Evolutionary conservation across 2,888 invertebrate species (phyloP).

Genomic region (Anthophora plumipes): DNA sequence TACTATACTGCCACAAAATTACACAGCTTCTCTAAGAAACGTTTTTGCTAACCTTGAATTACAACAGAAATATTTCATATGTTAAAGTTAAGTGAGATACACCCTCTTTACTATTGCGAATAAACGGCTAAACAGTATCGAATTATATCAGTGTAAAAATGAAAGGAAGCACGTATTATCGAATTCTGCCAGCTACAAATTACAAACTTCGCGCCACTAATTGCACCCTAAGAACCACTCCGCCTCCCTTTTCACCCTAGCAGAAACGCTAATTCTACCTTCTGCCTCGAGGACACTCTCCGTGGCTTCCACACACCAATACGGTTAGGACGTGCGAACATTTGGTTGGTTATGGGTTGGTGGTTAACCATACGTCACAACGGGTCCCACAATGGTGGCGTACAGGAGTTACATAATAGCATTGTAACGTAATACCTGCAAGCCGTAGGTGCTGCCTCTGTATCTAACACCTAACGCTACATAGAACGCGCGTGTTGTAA

Average conservation of each 20-base stretch:
- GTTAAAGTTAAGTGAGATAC: no score
- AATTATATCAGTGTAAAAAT: no score
- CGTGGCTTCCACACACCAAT: not conserved
- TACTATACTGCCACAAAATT: no score
- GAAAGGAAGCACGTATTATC: no score
- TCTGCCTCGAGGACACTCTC: not conserved
- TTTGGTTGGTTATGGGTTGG: conserved; percentile 77
- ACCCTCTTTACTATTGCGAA: no score
- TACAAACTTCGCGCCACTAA: conserved; percentile 16
- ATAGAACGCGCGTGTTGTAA: conserved; percentile 22
- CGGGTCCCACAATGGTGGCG: conserved; percentile 69
- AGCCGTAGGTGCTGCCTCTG: conserved; percentile 54
- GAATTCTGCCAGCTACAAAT: not conserved
- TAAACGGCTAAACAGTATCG: no score
- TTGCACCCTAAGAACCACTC: not conserved
- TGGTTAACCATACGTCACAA: conserved; percentile 79
- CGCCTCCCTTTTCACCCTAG: not conserved
- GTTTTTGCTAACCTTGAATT: no score
- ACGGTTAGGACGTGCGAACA: conserved; percentile 72
- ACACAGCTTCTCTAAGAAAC: no score
- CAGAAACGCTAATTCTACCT: not conserved
- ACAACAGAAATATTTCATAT: no score
- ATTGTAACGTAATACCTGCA: conserved; percentile 76
- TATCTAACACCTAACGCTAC: conserved; percentile 54
- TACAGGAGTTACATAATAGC: conserved; percentile 76